phyloP scores from a whole-genome alignment of 64 coral and sea anemone genomes.

The Montipora capricornis region DNA sequence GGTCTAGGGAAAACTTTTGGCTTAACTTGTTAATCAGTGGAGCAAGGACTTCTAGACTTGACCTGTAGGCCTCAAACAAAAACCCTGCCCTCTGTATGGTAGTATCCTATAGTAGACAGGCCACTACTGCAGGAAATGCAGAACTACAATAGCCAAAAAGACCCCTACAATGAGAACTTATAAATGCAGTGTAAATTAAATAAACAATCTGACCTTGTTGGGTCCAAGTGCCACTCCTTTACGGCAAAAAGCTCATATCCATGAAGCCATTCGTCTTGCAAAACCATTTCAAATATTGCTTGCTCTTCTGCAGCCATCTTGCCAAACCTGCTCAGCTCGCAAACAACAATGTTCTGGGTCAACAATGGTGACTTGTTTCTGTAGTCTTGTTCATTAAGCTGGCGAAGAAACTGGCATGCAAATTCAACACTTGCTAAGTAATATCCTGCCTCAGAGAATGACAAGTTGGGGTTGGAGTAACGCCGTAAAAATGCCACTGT shows the following conservation, averaged over 20 bases:
- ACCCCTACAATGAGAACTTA: background rate
- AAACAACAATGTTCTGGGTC: constrained; percentile 48
- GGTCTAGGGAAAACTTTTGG: no score
- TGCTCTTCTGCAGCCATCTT: constrained; percentile 45
- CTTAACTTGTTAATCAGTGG: no score
- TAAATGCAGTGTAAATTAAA: background rate
- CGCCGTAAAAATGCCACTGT: constrained; percentile 73
- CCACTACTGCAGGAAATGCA: no score
- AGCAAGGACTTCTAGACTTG: no score
- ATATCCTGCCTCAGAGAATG: constrained; percentile 89
- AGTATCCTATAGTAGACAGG: no score
- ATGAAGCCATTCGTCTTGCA: constrained; percentile 61
- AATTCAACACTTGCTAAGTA: constrained; percentile 87
- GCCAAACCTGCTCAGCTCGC: constrained; percentile 66
- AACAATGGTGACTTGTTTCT: constrained; percentile 37
- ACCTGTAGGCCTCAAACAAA: no score
- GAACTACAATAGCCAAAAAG: no score
- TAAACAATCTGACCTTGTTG: constrained; percentile 55
- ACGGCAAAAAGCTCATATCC: constrained; percentile 86
- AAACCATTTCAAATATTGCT: constrained; percentile 73
- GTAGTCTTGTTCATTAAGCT: constrained; percentile 80
- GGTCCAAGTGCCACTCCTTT: constrained; percentile 89
- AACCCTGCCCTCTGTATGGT: no score
- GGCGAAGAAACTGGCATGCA: constrained; percentile 81
- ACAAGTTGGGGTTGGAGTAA: constrained; percentile 84